These are phyloP conservation scores for Daubentonia madagascariensis DNA, from an alignment of 2,113 vertebrate genomes.

Conservation along the genomic window DNA sequence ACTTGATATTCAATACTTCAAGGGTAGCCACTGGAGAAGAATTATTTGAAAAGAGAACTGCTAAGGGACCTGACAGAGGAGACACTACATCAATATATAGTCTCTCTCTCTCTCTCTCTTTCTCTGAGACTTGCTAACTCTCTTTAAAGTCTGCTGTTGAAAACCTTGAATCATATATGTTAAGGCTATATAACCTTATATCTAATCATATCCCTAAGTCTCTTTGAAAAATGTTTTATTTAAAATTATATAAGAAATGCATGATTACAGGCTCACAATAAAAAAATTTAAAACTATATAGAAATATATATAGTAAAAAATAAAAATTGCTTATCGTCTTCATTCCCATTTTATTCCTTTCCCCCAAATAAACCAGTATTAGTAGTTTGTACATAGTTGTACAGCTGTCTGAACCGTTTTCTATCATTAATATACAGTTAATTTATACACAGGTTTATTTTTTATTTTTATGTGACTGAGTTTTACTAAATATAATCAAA, in stretches of 20 bases:
- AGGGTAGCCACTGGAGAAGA: conserved; percentile 42
- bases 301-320: conserved; percentile 11
- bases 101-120: neutral
- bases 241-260: conserved; percentile 11
- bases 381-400: neutral
- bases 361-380: neutral
- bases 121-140: neutral
- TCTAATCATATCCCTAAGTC: neutral
- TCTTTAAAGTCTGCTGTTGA: neutral
- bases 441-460: conserved; percentile 22
- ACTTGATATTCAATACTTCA: conserved; percentile 42
- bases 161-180: conserved; percentile 8
- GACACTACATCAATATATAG: neutral
- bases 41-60: conserved; percentile 32
- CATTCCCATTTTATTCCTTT: neutral
- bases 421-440: neutral
- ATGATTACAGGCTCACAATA: neutral
- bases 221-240: conserved; percentile 47
- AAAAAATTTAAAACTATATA: neutral
- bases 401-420: neutral
- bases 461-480: neutral
- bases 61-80: neutral
- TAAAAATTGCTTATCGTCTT: neutral
- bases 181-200: neutral
- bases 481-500: conserved; percentile 34